Base-by-base conservation (phyloP, 2,888 invertebrate genomes). In the Drosophila koepferae region DNA sequence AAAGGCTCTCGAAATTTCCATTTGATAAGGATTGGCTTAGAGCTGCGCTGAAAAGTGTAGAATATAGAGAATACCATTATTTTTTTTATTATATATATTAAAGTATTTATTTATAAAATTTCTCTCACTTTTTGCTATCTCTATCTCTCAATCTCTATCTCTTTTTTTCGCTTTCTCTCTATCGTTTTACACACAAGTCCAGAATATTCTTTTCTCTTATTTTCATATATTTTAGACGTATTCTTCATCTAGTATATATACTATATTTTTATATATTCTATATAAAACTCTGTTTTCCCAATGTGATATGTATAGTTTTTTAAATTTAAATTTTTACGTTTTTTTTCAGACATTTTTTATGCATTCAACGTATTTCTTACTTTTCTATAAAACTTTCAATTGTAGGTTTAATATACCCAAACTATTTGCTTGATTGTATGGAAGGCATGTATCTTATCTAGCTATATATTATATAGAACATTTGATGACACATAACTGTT, bases 401-500 rank as follows among this genome's bases (percentile, higher is more conserved):
- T 28, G 0, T 28, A 6, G 6, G 5, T 28, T 28, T 6, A 6
- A 10, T 20, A 10, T 43, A 4, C 4, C 4, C 3, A 7, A 23
- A 23, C 49, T 34, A 9, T n/a, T n/a, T 18, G 7, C 20, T 14
- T n/a, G 28, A 1, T 31, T 9, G 28, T 16, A 8, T 8, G 14
- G 1, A 8, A 7, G 23, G 2, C 6, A 23, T 48, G 16, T 7
- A n/a, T 5, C 16, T 51, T 12, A 34, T 31, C 49, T 18, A 18
- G 12, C 8, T 48, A 34, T 51, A 34, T 6, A 34, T 7, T 34
- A 51, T n/a, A 49, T 49, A 34, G 18, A 12, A 12, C 12, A 34
- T 18, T 51, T 34, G 34, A 18, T 51, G 34, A 34, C 51, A 34
- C 34, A 51, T 51, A 51, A 34, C 51, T 18, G 51, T 51, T 20